Evolutionary conservation across 2,113 vertebrate genomes (phyloP), one percentile per base, ranked within the genome.

Genomic region (Cavia porcellus): DNA sequence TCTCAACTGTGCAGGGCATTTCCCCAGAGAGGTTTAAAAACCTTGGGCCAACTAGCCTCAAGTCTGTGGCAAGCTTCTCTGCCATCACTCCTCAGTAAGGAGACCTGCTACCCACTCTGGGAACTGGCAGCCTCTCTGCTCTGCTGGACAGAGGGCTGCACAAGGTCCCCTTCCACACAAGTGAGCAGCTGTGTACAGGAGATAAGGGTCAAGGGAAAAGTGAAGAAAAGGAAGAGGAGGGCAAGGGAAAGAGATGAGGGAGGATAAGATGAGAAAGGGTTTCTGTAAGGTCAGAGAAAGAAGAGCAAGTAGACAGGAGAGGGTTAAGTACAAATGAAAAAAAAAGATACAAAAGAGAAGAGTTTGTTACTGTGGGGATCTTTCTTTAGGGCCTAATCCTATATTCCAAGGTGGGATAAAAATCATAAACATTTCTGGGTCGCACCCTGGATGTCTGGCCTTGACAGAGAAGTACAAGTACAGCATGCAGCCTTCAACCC

Each of bases 11-110:
- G 7, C n/a, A 42, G 45, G 47, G 22, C 82, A 64, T 68, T 86
- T 93, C 75, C 68, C 87, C 64, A 92, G 84, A 89, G 93, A 74
- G 30, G 38, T 17, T 81, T 81, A 50, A 86, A 87, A 86, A 8
- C 50, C 57, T 35, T 1, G 12, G 81, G 80, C 68, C 93, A 79
- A 61, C 86, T n/a, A 89, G 77, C 45, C 12, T 70, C 4, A 50
- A 22, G 52, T 57, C 25, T 70, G 59, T 32, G n/a, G 64, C 57
- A 15, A 79, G 24, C 83, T 68, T 20, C 35, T 50, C 66, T 3
- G 77, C 50, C 19, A 28, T 87, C 30, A 20, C 15, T 82, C 38
- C 11, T 92, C 70, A 50, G 85, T 59, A 82, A 59, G 57, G 28
- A 82, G 82, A 45, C 30, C 52, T 32, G 20, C 35, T 66, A 19